Evolutionary conservation across 2,113 vertebrate species (phyloP).

Genomic region (Craseonycteris thonglongyai): DNA sequence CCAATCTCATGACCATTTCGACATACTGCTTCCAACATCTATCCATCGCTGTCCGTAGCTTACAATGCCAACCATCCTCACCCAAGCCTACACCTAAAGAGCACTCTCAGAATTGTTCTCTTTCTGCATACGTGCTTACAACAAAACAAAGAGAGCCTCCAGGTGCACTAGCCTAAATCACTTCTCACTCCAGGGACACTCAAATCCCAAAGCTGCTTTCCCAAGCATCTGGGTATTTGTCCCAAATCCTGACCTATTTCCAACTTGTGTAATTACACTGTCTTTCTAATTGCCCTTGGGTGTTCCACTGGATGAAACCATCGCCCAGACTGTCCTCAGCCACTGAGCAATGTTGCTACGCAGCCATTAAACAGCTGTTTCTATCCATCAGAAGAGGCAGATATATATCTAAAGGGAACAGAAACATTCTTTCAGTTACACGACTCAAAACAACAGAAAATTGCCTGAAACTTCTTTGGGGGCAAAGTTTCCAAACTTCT

Average conservation of each 20-base stretch:
- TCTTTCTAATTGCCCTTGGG: constrained; percentile 59
- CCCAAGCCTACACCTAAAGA: background rate
- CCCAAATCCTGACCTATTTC: constrained; percentile 68
- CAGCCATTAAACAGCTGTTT: constrained; percentile 57
- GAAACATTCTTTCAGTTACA: constrained; percentile 29
- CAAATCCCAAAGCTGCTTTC: constrained; percentile 53
- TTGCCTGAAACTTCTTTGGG: background rate
- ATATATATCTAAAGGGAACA: constrained; percentile 18
- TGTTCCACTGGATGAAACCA: constrained; percentile 24
- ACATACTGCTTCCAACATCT: background rate
- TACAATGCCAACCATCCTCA: background rate
- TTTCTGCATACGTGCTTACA: constrained; percentile 45
- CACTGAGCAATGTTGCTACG: constrained; percentile 32
- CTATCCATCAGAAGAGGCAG: background rate
- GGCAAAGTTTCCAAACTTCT: constrained; percentile 7
- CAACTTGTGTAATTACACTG: constrained; percentile 58
- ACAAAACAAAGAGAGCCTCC: constrained; percentile 16
- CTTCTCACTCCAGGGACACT: constrained; percentile 41
- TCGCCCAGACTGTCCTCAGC: background rate
- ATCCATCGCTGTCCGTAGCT: background rate
- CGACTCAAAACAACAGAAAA: constrained; percentile 43
- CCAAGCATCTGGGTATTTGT: constrained; percentile 55
- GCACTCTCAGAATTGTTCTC: background rate
- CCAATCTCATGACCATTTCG: background rate
- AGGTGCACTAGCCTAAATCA: constrained; percentile 48